Percentiles rank a stretch among this genome's conserved stretches.
phyloP scores from a whole-genome alignment of 2,113 vertebrate species.

The Stigmatopora nigra region DNA sequence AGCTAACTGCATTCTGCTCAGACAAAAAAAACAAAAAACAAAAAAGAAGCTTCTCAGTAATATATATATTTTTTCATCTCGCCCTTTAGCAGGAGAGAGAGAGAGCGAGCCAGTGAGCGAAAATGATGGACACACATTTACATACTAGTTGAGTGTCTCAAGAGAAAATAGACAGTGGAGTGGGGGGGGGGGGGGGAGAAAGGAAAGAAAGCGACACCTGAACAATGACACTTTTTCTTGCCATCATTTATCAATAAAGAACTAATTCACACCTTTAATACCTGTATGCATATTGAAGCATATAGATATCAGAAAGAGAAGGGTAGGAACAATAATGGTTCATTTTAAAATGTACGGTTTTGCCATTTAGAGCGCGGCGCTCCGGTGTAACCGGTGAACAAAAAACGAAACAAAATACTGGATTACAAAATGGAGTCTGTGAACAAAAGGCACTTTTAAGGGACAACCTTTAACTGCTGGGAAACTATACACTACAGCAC shows the following conservation, averaged over 20 bases:
- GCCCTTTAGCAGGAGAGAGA: slow-evolving; percentile 38
- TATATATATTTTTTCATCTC: slow-evolving; percentile 53
- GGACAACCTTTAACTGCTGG: slow-evolving; percentile 78
- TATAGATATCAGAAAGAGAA: slow-evolving; percentile 65
- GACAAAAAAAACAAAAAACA: slow-evolving; percentile 47
- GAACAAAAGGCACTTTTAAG: slow-evolving; percentile 81
- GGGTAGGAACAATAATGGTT: slow-evolving; percentile 62
- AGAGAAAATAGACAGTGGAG: slow-evolving; percentile 66
- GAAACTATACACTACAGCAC: slow-evolving; percentile 74
- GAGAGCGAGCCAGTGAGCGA: slow-evolving; percentile 40
- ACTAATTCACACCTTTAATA: slow-evolving; percentile 72
- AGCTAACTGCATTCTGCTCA: slow-evolving; percentile 76
- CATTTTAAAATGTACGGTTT: slow-evolving; percentile 33
- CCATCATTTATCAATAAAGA: slow-evolving; percentile 71
- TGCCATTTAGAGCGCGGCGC: slow-evolving; percentile 37
- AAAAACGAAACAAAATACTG: slow-evolving; percentile 49
- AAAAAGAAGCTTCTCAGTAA: slow-evolving; percentile 55
- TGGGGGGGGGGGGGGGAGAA: slow-evolving; percentile 57
- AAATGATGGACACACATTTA: slow-evolving; percentile 64
- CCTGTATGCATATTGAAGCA: slow-evolving; percentile 52
- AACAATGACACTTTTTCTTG: slow-evolving; percentile 56
- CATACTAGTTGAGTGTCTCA: slow-evolving; percentile 73
- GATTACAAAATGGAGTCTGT: slow-evolving; percentile 74
- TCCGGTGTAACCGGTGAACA: slow-evolving; percentile 45
- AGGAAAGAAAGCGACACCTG: slow-evolving; percentile 47